Percentiles rank a stretch among this genome's conserved stretches.
Evolutionary conservation across 2,797 vertebrate species (phyloP).

Genomic region (Peromyscus aztecus): DNA sequence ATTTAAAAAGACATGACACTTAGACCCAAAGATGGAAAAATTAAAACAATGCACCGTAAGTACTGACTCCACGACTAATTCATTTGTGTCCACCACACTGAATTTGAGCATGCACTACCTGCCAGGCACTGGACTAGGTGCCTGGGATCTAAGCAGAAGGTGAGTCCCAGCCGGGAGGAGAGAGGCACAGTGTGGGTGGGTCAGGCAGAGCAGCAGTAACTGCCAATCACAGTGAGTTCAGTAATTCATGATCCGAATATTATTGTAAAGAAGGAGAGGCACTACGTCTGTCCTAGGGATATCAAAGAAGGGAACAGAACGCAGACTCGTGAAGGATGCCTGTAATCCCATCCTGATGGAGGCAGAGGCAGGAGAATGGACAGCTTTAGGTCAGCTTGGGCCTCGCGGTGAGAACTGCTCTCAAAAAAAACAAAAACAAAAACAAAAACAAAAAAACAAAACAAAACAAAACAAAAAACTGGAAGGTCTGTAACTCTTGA

Average conservation of each 20-base stretch:
- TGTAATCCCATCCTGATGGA: neutral
- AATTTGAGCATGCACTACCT: constrained; percentile 13
- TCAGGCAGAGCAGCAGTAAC: neutral
- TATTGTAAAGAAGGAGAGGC: neutral
- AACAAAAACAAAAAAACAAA: too few relatives aligned
- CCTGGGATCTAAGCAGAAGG: neutral
- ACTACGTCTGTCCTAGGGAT: neutral
- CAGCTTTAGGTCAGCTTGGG: neutral
- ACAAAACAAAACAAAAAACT: too few relatives aligned
- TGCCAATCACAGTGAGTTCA: neutral
- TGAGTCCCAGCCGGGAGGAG: neutral
- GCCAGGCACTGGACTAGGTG: neutral
- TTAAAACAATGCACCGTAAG: constrained; percentile 36
- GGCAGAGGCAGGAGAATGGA: neutral
- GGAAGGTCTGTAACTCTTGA: constrained; percentile 7
- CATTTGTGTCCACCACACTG: constrained; percentile 2
- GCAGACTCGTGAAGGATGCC: neutral
- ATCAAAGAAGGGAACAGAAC: neutral
- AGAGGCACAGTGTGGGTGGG: neutral
- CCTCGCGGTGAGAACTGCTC: neutral
- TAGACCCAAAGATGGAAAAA: constrained; percentile 37
- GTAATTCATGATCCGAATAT: neutral
- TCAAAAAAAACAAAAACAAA: neutral
- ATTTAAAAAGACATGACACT: constrained; percentile 22
- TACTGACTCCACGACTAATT: constrained; percentile 43